Evolutionary conservation across 2,797 vertebrate species (phyloP).

Genomic region (Mormyrus proboscirostris): DNA sequence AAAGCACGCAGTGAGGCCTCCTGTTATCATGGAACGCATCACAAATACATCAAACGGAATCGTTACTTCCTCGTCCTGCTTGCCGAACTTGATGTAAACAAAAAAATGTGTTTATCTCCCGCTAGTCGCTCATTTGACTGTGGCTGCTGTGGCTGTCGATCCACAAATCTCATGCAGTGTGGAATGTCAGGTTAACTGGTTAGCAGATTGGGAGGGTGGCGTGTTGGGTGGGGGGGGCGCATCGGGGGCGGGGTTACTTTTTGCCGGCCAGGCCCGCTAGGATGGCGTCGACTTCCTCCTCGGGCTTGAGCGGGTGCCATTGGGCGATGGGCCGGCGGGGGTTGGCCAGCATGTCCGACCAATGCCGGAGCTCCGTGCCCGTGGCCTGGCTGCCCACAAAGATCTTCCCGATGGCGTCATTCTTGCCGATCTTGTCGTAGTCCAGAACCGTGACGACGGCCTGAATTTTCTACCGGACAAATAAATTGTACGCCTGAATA

Average conservation of each 20-base stretch:
- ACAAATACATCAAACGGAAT: constrained; percentile 18
- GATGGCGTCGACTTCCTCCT: constrained; percentile 84
- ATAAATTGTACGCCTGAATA: not conserved
- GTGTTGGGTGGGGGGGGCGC: not conserved
- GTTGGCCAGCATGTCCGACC: constrained; percentile 97
- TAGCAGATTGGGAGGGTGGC: constrained; percentile 24
- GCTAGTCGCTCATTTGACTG: constrained; percentile 5
- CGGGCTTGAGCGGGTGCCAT: constrained; percentile 95
- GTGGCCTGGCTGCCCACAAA: constrained; percentile 83
- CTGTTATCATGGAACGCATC: not conserved
- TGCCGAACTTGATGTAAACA: constrained; percentile 3
- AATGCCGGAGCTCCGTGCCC: constrained; percentile 89
- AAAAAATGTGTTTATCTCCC: constrained; percentile 1
- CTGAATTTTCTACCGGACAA: constrained; percentile 79
- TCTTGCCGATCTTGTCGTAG: constrained; percentile 97
- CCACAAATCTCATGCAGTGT: constrained; percentile 32
- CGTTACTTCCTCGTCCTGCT: not conserved
- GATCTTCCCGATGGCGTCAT: constrained; percentile 95
- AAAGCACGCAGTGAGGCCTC: not conserved
- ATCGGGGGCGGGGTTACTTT: constrained; percentile 66
- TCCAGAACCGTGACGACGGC: constrained; percentile 95
- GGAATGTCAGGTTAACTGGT: constrained; percentile 4
- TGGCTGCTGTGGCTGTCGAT: constrained; percentile 15
- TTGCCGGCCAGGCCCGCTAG: constrained; percentile 80
- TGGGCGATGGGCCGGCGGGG: constrained; percentile 93